Conservation (phyloP, 1,140 invertebrate genomes). For the Ephestia elutella region DNA sequence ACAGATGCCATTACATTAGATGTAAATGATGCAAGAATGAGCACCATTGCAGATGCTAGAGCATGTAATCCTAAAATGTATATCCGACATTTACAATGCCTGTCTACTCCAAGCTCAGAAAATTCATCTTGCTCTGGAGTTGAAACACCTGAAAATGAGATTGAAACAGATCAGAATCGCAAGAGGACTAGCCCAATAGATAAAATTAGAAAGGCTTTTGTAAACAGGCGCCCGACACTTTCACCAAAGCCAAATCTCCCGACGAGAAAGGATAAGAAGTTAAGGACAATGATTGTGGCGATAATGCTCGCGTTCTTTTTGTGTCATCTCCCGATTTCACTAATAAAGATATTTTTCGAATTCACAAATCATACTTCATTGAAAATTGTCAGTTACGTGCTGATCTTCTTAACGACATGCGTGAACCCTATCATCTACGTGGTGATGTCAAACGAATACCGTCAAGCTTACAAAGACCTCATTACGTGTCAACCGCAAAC, state of each 20-base stretch:
- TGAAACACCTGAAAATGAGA: constrained; percentile 41
- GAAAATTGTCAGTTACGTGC: constrained; percentile 84
- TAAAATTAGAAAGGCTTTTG: constrained; percentile 25
- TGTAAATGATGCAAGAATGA: not conserved
- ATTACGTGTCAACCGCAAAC: constrained; percentile 75
- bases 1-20: constrained; percentile 11
- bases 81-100: constrained; percentile 31
- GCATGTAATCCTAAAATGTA: not conserved
- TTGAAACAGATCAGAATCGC: constrained; percentile 8
- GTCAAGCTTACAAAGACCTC: constrained; percentile 87
- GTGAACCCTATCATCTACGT: constrained; percentile 92
- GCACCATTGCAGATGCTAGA: not conserved
- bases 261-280: constrained; percentile 83
- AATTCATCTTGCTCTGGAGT: constrained; percentile 47
- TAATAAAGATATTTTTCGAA: constrained; percentile 81
- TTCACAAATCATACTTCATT: constrained; percentile 76
- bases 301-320: constrained; percentile 86
- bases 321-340: constrained; percentile 87
- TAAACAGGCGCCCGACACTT: constrained; percentile 36
- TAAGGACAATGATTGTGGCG: constrained; percentile 88
- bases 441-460: constrained; percentile 89
- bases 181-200: constrained; percentile 13
- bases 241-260: constrained; percentile 74
- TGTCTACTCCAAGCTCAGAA: constrained; percentile 22
- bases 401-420: constrained; percentile 87